phyloP scores from a whole-genome alignment of 2,888 invertebrate species.

The Drosophila merina region DNA sequence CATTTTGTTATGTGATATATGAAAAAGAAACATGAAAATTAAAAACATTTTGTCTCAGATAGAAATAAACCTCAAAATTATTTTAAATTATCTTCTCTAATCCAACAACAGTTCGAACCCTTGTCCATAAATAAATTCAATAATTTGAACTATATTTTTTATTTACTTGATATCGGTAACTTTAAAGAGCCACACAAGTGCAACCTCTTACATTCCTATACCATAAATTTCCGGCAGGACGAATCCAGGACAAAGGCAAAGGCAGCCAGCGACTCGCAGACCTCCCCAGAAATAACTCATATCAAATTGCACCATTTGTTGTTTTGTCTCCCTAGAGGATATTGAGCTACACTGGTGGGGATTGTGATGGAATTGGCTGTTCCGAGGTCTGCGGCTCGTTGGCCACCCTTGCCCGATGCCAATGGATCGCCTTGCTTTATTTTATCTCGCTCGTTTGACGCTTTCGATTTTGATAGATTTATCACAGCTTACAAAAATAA shows the following conservation, averaged over 20 bases:
- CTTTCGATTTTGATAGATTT: slow-evolving; percentile 77
- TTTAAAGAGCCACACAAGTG: slow-evolving; percentile 34
- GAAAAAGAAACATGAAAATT: no score
- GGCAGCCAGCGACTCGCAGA: slow-evolving; percentile 49
- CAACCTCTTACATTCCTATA: slow-evolving; percentile 44
- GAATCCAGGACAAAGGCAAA: slow-evolving; percentile 61
- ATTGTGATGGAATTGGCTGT: slow-evolving; percentile 30
- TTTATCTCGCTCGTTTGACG: slow-evolving; percentile 62
- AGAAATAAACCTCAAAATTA: no score
- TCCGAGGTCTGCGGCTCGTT: slow-evolving; percentile 42
- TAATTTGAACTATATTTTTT: slow-evolving; percentile 46
- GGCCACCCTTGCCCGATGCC: slow-evolving; percentile 59
- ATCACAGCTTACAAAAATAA: slow-evolving; percentile 76
- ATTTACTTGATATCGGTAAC: slow-evolving; percentile 40
- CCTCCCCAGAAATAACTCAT: slow-evolving; percentile 56
- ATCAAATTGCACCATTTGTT: slow-evolving; percentile 76
- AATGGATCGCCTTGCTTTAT: slow-evolving; percentile 29
- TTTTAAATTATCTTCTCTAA: no score
- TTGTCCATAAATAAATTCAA: background rate
- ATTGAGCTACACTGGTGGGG: slow-evolving; percentile 47
- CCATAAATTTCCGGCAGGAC: slow-evolving; percentile 54
- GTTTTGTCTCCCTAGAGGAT: slow-evolving; percentile 65
- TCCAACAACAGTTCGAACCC: background rate
- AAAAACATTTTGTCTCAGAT: no score
- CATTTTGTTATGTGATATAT: background rate